phyloP scores from a whole-genome alignment of 2,797 vertebrate species.

The Acanthurus tractus region DNA sequence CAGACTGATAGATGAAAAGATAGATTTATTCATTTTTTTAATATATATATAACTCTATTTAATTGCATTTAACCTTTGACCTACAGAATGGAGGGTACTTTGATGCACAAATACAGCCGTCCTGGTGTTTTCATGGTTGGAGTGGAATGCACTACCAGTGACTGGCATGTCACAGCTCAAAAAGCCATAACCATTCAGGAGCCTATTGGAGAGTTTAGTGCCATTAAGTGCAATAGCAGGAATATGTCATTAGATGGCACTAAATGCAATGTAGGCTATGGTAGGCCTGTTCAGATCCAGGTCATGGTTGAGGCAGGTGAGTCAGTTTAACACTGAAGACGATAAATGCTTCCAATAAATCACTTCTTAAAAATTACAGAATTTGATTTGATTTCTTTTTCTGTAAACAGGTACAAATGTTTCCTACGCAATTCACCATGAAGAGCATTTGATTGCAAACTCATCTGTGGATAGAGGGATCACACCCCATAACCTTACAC shows the following conservation, averaged over 20 bases:
- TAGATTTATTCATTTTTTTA: background rate
- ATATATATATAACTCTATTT: background rate
- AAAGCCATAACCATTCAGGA: conserved; percentile 87
- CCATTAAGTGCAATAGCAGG: conserved; percentile 85
- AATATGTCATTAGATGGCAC: conserved; percentile 77
- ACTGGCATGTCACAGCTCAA: conserved; percentile 94
- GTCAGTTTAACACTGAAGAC: conserved; percentile 3
- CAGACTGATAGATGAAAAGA: background rate
- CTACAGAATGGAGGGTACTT: conserved; percentile 83
- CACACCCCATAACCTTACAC: conserved; percentile 86
- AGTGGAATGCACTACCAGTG: conserved; percentile 92
- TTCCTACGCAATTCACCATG: conserved; percentile 83
- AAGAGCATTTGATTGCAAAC: conserved; percentile 79
- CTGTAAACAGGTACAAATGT: conserved; percentile 85
- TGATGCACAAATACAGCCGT: conserved; percentile 87
- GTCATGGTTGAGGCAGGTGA: conserved; percentile 87
- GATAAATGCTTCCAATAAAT: background rate
- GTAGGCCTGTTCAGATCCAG: conserved; percentile 86
- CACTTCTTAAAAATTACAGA: background rate
- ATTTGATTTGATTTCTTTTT: background rate
- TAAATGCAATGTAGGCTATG: conserved; percentile 82
- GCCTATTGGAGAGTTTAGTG: conserved; percentile 79
- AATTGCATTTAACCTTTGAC: background rate
- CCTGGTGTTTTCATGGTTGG: conserved; percentile 89
- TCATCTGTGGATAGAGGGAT: conserved; percentile 72